Conservation (phyloP, 2,888 invertebrate species). For the Coleophora deauratella region DNA sequence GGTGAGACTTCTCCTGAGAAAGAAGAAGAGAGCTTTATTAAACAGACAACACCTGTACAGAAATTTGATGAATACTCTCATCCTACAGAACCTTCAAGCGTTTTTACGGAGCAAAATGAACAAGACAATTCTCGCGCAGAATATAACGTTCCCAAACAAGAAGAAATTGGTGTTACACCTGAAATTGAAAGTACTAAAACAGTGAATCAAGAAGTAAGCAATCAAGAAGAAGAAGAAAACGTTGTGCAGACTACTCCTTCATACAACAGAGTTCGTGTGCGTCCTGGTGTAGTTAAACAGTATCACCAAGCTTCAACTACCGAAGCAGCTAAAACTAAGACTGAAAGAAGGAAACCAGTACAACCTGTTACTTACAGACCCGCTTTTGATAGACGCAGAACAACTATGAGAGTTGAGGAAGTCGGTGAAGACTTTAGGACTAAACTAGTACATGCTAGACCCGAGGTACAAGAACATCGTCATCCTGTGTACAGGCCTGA, state of each 20-base stretch:
- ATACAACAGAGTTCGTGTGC: constrained; percentile 55
- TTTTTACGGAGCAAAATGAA: constrained; percentile 36
- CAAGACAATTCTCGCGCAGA: constrained; percentile 37
- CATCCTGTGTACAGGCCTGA: constrained; percentile 68
- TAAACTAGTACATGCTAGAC: constrained; percentile 53
- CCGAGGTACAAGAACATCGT: constrained; percentile 48
- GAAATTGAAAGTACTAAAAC: constrained; percentile 30
- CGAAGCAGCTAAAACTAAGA: constrained; percentile 43
- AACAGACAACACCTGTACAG: constrained; percentile 34
- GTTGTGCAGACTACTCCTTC: constrained; percentile 59
- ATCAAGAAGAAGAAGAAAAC: constrained; percentile 44
- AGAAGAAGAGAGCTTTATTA: constrained; percentile 33
- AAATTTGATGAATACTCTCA: constrained; percentile 29
- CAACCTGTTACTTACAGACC: constrained; percentile 63
- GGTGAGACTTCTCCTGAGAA: constrained; percentile 34
- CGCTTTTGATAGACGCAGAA: constrained; percentile 56
- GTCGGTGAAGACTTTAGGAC: constrained; percentile 67
- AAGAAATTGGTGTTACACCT: constrained; percentile 27
- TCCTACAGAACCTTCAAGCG: constrained; percentile 32
- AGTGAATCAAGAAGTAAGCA: constrained; percentile 23
- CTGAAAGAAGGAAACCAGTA: constrained; percentile 38
- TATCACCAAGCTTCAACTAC: constrained; percentile 52
- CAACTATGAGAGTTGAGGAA: constrained; percentile 70
- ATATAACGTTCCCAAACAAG: constrained; percentile 29
- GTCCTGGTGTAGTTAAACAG: constrained; percentile 55